Evolutionary conservation across 2,113 vertebrate genomes (phyloP), one percentile per base, ranked within the genome.

Genomic region (Dolichotis patagonum): DNA sequence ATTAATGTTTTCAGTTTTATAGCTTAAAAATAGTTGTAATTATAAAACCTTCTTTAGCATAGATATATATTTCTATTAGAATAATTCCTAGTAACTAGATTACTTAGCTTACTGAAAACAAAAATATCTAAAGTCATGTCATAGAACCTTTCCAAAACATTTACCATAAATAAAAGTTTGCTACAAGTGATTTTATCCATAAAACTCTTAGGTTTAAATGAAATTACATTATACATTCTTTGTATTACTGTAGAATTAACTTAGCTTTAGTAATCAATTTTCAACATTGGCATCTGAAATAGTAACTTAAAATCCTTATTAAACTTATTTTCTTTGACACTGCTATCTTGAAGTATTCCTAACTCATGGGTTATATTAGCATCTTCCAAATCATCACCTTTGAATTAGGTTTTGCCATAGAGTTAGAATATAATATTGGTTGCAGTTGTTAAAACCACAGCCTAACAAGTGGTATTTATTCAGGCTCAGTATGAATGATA

Each of bases 361-460:
- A 95, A 54, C 56, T 73, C 28, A 65, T 14, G 2, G 75, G 7
- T 75, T 93, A 83, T 43, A 12, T 88, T 62, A 10, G 86, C 75
- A 2, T 94, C 22, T 90, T 94, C 90, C 82, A 92, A 96, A 75
- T 85, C 2, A 26, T 58, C 75, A 58, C 83, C 67, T 90, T 84
- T 52, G 30, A 52, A 10, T 24, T 93, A 26, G n/a, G 3, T 13
- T 96, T 93, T 62, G 0, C 26, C 91, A 22, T 92, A 54, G 30
- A 92, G 38, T 95, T 62, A 20, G 26, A 54, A 6, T 17, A 80
- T 13, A 96, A 83, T 77, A 30, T 7, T 54, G n/a, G 67, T 24
- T 93, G 67, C n/a, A 89, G n/a, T 75, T 86, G 24, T 80, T 94
- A 73, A 96, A 90, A 73, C 8, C 85, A 92, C n/a, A 96, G 88